These are phyloP conservation scores for Drosophila vallismaia DNA, from an alignment of 2,888 invertebrate genomes.

Conservation along the genomic window DNA sequence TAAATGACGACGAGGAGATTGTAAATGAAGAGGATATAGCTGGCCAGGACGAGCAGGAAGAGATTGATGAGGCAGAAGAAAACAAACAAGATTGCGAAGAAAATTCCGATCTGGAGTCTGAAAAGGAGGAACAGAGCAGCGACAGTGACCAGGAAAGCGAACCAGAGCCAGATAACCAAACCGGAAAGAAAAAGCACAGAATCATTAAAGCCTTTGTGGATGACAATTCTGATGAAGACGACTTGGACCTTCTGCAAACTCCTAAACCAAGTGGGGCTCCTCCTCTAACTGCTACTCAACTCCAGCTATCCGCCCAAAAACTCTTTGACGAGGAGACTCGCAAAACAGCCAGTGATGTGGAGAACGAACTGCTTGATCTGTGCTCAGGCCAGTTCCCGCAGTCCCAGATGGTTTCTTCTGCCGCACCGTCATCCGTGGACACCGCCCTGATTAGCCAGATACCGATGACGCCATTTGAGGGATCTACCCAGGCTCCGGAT, in stretches of 20 bases:
- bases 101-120: constrained; percentile 71
- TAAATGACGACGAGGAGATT: constrained; percentile 64
- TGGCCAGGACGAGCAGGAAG: constrained; percentile 59
- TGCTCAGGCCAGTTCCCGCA: constrained; percentile 87
- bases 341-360: constrained; percentile 72
- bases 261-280: constrained; percentile 43
- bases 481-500: constrained; percentile 80
- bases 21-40: constrained; percentile 67
- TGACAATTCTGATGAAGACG: constrained; percentile 81
- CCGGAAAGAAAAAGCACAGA: constrained; percentile 83
- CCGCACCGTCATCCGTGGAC: constrained; percentile 30
- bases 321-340: constrained; percentile 68
- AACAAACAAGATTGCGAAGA: constrained; percentile 66
- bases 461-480: constrained; percentile 73
- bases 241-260: constrained; percentile 73
- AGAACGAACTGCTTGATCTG: constrained; percentile 85
- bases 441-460: constrained; percentile 77
- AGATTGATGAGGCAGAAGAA: constrained; percentile 82
- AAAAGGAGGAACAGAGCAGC: constrained; percentile 82
- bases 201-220: constrained; percentile 77
- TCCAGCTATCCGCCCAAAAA: constrained; percentile 58
- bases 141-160: constrained; percentile 61
- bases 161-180: constrained; percentile 71
- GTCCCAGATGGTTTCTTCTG: constrained; percentile 58
- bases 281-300: constrained; percentile 52